A percentile compares a stretch with the other conserved stretches of the same genome.
phyloP scores from a whole-genome alignment of 2,888 invertebrate species.

The Lochmaea crataegi region DNA sequence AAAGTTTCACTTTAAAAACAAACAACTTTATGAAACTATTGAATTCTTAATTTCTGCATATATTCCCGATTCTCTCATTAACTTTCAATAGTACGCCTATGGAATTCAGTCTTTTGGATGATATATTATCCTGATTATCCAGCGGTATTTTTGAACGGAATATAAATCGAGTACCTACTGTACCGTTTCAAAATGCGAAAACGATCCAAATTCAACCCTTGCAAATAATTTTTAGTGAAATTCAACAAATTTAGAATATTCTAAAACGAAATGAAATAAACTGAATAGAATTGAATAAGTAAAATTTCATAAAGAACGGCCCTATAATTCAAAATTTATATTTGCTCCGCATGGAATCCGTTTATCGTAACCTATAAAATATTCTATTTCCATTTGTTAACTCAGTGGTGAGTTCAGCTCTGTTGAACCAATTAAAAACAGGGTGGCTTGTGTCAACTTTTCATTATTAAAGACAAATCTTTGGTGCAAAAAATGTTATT shows the following conservation, averaged over 20 bases:
- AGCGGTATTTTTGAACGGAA: too few species aligned
- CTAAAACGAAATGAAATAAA: not conserved
- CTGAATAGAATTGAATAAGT: not conserved
- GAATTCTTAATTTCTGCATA: too few species aligned
- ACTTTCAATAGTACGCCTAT: too few species aligned
- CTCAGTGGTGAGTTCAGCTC: not conserved
- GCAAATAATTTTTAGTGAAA: not conserved
- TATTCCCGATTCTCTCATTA: too few species aligned
- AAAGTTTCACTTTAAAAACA: too few species aligned
- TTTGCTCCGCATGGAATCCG: not conserved
- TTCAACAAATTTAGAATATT: not conserved
- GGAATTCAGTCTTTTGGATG: too few species aligned
- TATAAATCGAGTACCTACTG: too few species aligned
- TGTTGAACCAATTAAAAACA: constrained; percentile 2
- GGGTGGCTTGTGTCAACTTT: not conserved
- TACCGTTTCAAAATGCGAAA: too few species aligned
- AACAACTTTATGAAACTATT: too few species aligned
- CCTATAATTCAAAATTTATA: not conserved
- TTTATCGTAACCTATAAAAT: not conserved
- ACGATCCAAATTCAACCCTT: too few species aligned
- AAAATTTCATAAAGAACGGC: not conserved
- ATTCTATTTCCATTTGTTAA: constrained; percentile 7
- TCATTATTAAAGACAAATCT: not conserved
- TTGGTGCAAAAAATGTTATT: too few species aligned
- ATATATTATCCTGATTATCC: too few species aligned